Evolutionary conservation across 2,888 invertebrate genomes (phyloP), one percentile per base, ranked within the genome.

Genomic region (Leucophora obtusa): DNA sequence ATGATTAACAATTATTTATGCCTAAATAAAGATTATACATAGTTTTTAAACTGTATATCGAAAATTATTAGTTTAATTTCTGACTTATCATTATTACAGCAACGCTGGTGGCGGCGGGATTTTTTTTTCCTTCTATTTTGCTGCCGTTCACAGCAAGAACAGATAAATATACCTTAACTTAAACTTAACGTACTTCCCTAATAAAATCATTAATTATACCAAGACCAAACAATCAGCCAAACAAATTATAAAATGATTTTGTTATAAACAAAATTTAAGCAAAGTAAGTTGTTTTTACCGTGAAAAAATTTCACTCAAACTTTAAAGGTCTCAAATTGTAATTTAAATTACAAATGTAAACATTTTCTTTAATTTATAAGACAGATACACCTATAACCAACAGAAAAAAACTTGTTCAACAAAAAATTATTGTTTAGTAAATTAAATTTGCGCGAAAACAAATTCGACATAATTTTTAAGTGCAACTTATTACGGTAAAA

Each of bases 201-300:
- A 71, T 77, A 80, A 80, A 78, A 78, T 79, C 76, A 83, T 82
- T 83, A 82, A 83, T 83, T 74, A 82, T 72, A 68, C 24, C 15
- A 51, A 35, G 62, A 18, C 24, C 9, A 38, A 54, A 2, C n/a
- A 47, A 47, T 14, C n/a, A n/a, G 28, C 1, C 6, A 47, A 14
- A 43, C 43, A 43, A 14, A 43, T 43, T 1, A 43, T 43, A 11
- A 47, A 47, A 47, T 47, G 2, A n/a, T 14, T 47, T 47, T 47
- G 14, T 47, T 7, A 47, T n/a, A 1, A 47, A 47, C 43, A 47
- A 47, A 47, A 4, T 4, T n/a, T 6, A 28, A 28, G 28, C n/a
- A 43, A 14, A 43, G 2, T n/a, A n/a, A n/a, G n/a, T n/a, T n/a
- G n/a, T n/a, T n/a, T n/a, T n/a, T n/a, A n/a, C n/a, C n/a, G n/a